Evolutionary conservation across 2,797 vertebrate species (phyloP).

Genomic region (Bufotes viridis): DNA sequence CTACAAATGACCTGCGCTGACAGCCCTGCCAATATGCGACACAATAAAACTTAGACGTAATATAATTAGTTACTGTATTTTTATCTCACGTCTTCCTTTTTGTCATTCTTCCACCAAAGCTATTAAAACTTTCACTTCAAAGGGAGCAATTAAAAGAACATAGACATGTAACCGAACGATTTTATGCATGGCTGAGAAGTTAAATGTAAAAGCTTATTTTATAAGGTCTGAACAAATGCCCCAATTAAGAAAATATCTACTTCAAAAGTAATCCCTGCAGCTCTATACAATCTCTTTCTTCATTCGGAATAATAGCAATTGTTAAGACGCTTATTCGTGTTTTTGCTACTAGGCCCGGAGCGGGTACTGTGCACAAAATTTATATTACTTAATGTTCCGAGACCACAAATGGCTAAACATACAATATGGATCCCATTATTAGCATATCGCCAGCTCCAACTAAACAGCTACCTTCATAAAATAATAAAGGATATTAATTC

Average conservation of each 20-base stretch:
- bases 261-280: constrained; percentile 42
- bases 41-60: constrained; percentile 59
- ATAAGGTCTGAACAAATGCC: constrained; percentile 31
- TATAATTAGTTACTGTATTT: constrained; percentile 57
- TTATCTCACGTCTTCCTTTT: constrained; percentile 51
- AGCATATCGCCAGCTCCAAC: background rate
- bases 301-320: constrained; percentile 46
- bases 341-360: constrained; percentile 27
- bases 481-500: background rate
- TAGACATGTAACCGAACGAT: constrained; percentile 50
- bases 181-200: constrained; percentile 49
- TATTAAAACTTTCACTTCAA: constrained; percentile 55
- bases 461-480: background rate
- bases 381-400: constrained; percentile 53
- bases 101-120: constrained; percentile 58
- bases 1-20: background rate
- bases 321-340: constrained; percentile 50
- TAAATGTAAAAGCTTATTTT: constrained; percentile 54
- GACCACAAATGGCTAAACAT: background rate
- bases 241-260: constrained; percentile 47
- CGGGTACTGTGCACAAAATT: constrained; percentile 32
- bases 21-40: constrained; percentile 26
- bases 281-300: background rate
- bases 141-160: constrained; percentile 54
- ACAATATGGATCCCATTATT: background rate